Evolutionary conservation across 2,113 vertebrate species (phyloP), one percentile per base, ranked within the genome.

Genomic region (Melanotaenia duboulayi): DNA sequence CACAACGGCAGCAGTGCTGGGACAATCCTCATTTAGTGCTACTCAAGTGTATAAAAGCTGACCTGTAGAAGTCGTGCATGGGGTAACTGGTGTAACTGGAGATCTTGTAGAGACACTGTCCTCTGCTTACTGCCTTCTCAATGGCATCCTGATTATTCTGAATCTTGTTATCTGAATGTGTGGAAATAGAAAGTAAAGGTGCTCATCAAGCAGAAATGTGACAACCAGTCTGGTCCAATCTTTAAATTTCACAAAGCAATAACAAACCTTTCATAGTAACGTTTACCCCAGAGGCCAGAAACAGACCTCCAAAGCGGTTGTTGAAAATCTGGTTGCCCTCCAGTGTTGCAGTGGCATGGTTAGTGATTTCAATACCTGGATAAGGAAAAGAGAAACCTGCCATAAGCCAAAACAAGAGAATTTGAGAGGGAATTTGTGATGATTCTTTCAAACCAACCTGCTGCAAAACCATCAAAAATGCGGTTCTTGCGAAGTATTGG

Each of bases 21-120:
- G 5, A 35, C 32, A 35, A 35, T 35, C 8, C 32, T 35, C 8
- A 5, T 48, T 48, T 7, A 46, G 44, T 16, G 20, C 35, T 35
- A 49, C 19, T 7, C 20, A 67, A 6, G 49, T n/a, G 55, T 25
- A 13, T 14, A 16, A 19, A 11, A 2, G 9, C 40, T 90, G 95
- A 99, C 98, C 98, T 97, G 96, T 99, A 99, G 93, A 99, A 99
- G 93, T 99, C 98, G 90, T 99, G 98, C 98, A 99, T 99, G 67
- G 98, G 98, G 80, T 99, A 99, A 94, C 97, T 99, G 95, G 98
- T 99, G 89, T 99, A 99, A 94, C 98, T 99, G 68, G 98, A 99
- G 90, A 99, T 99, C 95, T 99, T 99, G 89, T 99, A 99, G 90
- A 99, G 94, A 94, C 98, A 99, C 90, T 99, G 98, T 89, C 98